Evolutionary conservation across 2,113 vertebrate species (phyloP).

Genomic region (Ptyas mucosa): DNA sequence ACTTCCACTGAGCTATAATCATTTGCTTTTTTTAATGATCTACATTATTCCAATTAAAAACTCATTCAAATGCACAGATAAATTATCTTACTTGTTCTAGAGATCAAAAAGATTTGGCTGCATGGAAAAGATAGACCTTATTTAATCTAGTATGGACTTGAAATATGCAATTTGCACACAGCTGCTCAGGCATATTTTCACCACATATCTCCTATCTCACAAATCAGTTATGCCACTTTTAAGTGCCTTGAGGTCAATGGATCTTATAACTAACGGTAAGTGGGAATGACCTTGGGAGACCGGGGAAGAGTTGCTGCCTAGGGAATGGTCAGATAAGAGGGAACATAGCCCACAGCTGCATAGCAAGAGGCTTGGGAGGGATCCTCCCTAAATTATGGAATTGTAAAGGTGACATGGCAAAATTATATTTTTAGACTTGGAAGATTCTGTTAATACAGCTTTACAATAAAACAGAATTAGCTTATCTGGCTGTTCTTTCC

Average conservation of each 20-base stretch:
- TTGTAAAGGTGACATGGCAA: neutral
- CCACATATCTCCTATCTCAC: neutral
- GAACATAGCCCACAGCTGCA: neutral
- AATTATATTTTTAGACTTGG: neutral
- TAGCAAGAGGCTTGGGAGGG: neutral
- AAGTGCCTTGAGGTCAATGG: neutral
- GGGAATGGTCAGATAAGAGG: neutral
- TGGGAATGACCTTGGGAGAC: neutral
- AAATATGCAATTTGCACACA: neutral
- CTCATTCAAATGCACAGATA: neutral
- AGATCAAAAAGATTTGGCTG: neutral
- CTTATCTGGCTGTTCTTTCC: neutral
- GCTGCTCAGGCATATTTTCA: neutral
- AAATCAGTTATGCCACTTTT: neutral
- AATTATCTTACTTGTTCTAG: neutral
- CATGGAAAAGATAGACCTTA: neutral
- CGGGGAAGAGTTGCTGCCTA: neutral
- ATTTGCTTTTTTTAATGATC: neutral
- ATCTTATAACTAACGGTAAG: neutral
- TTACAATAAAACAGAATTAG: neutral
- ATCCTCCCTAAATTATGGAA: neutral
- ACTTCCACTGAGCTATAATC: neutral
- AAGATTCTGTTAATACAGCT: neutral
- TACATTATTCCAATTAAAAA: neutral
- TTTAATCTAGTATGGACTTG: neutral